A percentile compares a stretch with the other conserved stretches of the same genome.
Conservation (phyloP, 2,113 vertebrate genomes). For the Tursiops truncatus region DNA sequence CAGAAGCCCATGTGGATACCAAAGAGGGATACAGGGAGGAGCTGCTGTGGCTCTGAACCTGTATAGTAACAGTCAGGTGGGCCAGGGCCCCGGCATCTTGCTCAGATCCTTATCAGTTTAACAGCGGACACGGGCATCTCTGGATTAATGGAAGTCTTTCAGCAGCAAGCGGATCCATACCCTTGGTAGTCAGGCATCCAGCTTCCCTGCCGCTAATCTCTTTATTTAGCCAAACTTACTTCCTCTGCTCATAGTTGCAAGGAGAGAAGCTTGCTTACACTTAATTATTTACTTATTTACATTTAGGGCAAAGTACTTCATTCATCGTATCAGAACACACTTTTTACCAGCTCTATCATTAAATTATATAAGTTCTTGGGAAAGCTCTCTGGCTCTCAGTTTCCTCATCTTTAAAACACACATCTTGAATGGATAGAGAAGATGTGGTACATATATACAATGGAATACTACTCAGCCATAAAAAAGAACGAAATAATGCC, state of each 20-base stretch:
- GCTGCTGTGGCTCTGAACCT: neutral
- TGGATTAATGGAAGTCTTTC: neutral
- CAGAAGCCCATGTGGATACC: neutral
- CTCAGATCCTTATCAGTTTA: neutral
- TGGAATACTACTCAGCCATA: too few relatives aligned
- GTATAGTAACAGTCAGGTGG: neutral
- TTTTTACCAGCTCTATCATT: neutral
- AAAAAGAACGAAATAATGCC: too few relatives aligned
- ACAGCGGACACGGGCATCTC: neutral
- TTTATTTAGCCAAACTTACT: neutral
- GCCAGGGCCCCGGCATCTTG: neutral
- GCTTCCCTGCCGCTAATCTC: neutral
- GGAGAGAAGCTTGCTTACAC: neutral
- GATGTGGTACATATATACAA: too few relatives aligned
- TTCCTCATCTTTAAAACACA: neutral
- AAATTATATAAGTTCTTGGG: neutral
- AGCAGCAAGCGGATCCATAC: neutral
- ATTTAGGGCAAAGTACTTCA: neutral
- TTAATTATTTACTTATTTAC: neutral
- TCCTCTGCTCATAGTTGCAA: neutral
- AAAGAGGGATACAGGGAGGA: neutral
- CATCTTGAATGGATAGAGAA: too few relatives aligned
- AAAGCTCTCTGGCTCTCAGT: neutral
- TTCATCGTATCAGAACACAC: neutral
- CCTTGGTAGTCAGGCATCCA: neutral